phyloP scores from a whole-genome alignment of 2,797 vertebrate species.

The Platalea minor region DNA sequence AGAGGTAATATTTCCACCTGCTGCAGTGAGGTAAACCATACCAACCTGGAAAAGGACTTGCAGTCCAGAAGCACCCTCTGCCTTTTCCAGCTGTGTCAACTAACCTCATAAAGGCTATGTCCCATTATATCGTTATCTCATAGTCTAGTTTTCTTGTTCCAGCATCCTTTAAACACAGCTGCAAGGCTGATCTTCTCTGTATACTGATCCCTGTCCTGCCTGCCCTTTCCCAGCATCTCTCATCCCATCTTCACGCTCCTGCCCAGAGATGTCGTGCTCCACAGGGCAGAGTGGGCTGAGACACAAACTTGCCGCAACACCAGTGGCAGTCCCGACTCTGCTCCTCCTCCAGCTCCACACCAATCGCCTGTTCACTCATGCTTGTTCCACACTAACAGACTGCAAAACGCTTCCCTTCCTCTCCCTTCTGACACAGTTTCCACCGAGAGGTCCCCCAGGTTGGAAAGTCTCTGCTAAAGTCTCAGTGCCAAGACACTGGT shows the following conservation, averaged over 20 bases:
- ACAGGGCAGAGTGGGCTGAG: neutral
- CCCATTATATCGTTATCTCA: neutral
- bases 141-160: neutral
- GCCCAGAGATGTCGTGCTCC: neutral
- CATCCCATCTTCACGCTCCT: neutral
- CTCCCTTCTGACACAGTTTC: neutral
- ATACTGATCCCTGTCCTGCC: neutral
- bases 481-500: neutral
- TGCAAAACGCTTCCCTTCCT: neutral
- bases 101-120: neutral
- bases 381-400: neutral
- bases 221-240: neutral
- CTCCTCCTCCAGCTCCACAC: neutral
- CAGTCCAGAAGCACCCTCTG: neutral
- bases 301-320: rapidly evolving
- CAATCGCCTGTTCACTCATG: neutral
- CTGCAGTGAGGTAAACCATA: neutral
- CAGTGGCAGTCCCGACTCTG: neutral
- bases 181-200: neutral
- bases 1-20: neutral
- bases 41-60: neutral
- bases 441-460: neutral
- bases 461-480: neutral
- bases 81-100: neutral
- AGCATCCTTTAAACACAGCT: neutral